Evolutionary conservation across 1,140 invertebrate genomes (phyloP).

Genomic region (Papilio aristodemus): DNA sequence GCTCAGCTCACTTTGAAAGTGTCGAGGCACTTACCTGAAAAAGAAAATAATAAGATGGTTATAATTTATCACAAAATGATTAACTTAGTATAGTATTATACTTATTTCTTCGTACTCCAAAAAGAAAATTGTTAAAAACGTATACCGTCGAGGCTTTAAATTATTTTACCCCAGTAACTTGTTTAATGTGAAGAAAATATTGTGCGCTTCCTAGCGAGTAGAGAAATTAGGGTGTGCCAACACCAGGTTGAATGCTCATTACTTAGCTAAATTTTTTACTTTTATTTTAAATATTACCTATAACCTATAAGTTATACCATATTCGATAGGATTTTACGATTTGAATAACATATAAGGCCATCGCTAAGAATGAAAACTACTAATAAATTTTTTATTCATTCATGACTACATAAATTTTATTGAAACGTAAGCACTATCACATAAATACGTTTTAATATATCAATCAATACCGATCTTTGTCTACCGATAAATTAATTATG

Average conservation of each 20-base stretch:
- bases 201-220: conserved; percentile 13
- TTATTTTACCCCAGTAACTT: conserved; percentile 20
- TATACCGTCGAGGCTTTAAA: conserved; percentile 4
- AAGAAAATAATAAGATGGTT: conserved; percentile 2
- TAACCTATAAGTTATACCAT: neutral
- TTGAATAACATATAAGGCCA: neutral
- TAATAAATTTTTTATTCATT: neutral
- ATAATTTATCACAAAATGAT: neutral
- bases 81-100: neutral
- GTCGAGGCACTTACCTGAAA: neutral
- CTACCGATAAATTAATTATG: neutral
- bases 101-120: neutral
- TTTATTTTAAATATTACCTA: neutral
- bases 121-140: conserved; percentile 10
- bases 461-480: no score
- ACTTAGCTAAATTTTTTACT: neutral
- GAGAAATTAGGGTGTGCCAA: neutral
- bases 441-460: neutral
- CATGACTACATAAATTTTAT: no score
- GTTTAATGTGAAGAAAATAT: conserved; percentile 14
- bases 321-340: neutral
- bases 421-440: neutral
- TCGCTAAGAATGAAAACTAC: neutral
- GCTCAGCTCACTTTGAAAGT: neutral
- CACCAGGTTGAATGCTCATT: neutral